Percentiles rank a stretch among this genome's conserved stretches.
Evolutionary conservation across 2,113 vertebrate genomes (phyloP).

Genomic region (Salvelinus fontinalis): DNA sequence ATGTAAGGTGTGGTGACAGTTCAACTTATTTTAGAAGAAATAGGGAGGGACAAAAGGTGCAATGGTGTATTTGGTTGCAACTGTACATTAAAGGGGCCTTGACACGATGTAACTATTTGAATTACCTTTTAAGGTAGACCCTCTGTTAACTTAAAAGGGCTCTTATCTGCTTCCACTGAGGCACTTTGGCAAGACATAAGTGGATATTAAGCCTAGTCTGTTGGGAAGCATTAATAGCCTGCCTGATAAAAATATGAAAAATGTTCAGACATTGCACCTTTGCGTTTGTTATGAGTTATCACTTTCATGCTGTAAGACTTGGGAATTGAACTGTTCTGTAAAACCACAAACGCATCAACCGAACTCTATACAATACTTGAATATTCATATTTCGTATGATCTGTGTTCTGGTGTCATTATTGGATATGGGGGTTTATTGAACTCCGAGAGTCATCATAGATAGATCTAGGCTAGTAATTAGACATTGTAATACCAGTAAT

Average conservation of each 20-base stretch:
- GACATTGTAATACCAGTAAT: neutral
- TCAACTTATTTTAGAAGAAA: too few relatives aligned
- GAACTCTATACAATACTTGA: neutral
- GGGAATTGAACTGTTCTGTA: conserved; percentile 46
- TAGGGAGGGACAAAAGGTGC: too few relatives aligned
- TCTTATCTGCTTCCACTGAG: conserved; percentile 39
- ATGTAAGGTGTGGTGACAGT: too few relatives aligned
- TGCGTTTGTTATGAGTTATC: conserved; percentile 26
- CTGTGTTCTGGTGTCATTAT: neutral
- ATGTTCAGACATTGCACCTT: conserved; percentile 53
- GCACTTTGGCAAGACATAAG: conserved; percentile 59
- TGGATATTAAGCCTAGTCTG: conserved; percentile 40
- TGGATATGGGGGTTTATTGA: conserved; percentile 4
- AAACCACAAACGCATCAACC: conserved; percentile 27
- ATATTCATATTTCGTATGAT: conserved; percentile 3
- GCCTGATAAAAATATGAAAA: conserved; percentile 41
- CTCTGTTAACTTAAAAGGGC: conserved; percentile 13
- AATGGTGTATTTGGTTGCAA: too few relatives aligned
- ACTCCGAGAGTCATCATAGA: neutral
- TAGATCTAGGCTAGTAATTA: conserved; percentile 13
- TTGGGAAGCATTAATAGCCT: conserved; percentile 41
- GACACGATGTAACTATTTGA: neutral
- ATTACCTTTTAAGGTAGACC: too few relatives aligned
- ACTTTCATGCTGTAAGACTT: conserved; percentile 36
- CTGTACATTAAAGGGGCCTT: neutral